These are phyloP conservation scores for Agrotis clavis DNA, from an alignment of 2,888 invertebrate species.

Conservation along the genomic window DNA sequence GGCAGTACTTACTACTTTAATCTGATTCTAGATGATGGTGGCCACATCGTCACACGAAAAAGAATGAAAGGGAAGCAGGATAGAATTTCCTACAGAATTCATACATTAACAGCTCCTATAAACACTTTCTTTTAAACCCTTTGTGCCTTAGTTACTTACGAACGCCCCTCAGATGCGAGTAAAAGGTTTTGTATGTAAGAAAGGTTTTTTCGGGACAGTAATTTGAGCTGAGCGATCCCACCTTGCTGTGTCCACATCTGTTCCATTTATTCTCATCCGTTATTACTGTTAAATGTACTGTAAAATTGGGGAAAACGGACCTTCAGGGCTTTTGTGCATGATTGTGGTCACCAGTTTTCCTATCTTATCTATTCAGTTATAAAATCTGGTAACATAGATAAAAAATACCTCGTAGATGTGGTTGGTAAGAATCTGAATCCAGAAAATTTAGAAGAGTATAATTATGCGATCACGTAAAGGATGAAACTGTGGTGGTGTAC, in stretches of 20 bases:
- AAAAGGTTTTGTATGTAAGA: conserved; percentile 74
- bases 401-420: not conserved
- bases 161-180: conserved; percentile 26
- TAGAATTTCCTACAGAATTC: not conserved
- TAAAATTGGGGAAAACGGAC: conserved; percentile 69
- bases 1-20: no score
- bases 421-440: not conserved
- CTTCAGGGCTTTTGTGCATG: conserved; percentile 52
- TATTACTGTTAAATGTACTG: conserved; percentile 73
- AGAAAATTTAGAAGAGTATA: not conserved
- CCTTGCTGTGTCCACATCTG: conserved; percentile 68
- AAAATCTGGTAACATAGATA: no score
- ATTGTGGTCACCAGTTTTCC: conserved; percentile 28
- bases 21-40: no score
- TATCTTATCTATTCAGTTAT: not conserved
- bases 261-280: conserved; percentile 71
- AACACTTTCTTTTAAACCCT: conserved; percentile 55
- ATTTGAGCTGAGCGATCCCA: conserved; percentile 57
- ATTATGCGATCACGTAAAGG: no score
- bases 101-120: conserved; percentile 6
- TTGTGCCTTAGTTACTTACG: conserved; percentile 26
- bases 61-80: no score
- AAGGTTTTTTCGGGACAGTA: conserved; percentile 67
- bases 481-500: no score
- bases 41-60: no score